Evolutionary conservation across 2,888 invertebrate species (phyloP), one percentile per base, ranked within the genome.

Genomic region (Heliconius ismenius): DNA sequence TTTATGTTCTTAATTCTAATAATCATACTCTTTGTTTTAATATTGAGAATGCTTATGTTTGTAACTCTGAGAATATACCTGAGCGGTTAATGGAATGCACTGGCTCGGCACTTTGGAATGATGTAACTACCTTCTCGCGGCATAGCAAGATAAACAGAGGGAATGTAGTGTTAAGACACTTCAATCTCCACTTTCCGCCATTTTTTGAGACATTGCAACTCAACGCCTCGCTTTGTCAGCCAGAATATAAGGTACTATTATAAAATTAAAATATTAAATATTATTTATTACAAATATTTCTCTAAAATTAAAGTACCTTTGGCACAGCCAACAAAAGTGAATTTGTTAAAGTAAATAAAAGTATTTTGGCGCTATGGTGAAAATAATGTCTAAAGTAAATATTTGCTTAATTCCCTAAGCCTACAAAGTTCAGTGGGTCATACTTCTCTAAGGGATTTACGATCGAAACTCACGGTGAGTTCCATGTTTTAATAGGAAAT

Each of bases 301-400:
- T 32, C 15, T n/a, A 7, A 60, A 60, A 24, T 24, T 24, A 28
- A 21, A 15, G 24, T 24, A 60, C 4, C 7, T 18, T 49, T 68
- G 3, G 26, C 26, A 26, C 18, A 54, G 43, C 7, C 18, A 65
- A 49, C 15, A 60, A 11, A 58, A 64, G 3, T 13, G 67, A 65
- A 54, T 65, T 54, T 58, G 21, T 72, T 39, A 76, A 26, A 72
- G 58, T 72, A 72, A 62, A 62, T 76, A 21, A 65, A 58, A 72
- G 3, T 58, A 64, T 65, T 39, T 60, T 64, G 32, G 24, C 26
- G 21, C 3, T 13, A 21, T 39, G 60, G 64, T 49, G 64, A 62
- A 39, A 62, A 62, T 73, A 62, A 62, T 26, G 36, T 73, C 6
- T 24, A n/a, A 21, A n/a, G 49, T 9, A 74, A 74, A 74, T 74